phyloP scores from a whole-genome alignment of 1,140 invertebrate species.

The Steinernema khuongi region DNA sequence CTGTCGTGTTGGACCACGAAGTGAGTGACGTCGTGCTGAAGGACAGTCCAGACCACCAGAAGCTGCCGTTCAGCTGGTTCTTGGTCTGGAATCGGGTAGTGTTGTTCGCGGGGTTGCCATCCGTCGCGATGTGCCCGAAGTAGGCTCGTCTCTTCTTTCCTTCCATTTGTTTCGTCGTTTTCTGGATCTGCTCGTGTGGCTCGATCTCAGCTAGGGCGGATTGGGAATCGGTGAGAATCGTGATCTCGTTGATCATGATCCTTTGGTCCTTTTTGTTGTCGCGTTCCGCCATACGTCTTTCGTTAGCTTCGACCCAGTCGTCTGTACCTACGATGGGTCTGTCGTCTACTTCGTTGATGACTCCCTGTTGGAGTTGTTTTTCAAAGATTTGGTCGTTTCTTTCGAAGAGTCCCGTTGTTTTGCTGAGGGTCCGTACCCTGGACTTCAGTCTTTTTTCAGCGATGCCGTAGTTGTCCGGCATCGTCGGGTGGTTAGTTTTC shows the following conservation, averaged over 20 bases:
- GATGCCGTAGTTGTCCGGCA: slow-evolving; percentile 19
- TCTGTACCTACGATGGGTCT: not conserved
- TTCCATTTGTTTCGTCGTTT: not conserved
- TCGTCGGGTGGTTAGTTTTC: not conserved
- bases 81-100: not conserved
- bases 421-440: not conserved
- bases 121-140: not conserved
- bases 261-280: not conserved
- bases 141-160: not conserved
- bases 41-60: not conserved
- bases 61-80: not conserved
- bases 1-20: not conserved
- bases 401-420: not conserved
- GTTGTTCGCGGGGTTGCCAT: too few species aligned
- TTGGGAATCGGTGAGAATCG: slow-evolving; percentile 7
- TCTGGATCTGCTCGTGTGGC: not conserved
- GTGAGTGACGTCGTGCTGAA: not conserved
- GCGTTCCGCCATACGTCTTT: not conserved
- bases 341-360: slow-evolving; percentile 22
- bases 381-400: slow-evolving; percentile 28
- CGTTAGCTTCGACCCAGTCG: slow-evolving; percentile 14
- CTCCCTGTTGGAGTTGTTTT: slow-evolving; percentile 19
- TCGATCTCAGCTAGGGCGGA: slow-evolving; percentile 19
- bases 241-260: not conserved
- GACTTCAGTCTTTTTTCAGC: slow-evolving; percentile 2